Evolutionary conservation across 2,113 vertebrate genomes (phyloP), one percentile per base, ranked within the genome.

Genomic region (Stigmatopora argus): DNA sequence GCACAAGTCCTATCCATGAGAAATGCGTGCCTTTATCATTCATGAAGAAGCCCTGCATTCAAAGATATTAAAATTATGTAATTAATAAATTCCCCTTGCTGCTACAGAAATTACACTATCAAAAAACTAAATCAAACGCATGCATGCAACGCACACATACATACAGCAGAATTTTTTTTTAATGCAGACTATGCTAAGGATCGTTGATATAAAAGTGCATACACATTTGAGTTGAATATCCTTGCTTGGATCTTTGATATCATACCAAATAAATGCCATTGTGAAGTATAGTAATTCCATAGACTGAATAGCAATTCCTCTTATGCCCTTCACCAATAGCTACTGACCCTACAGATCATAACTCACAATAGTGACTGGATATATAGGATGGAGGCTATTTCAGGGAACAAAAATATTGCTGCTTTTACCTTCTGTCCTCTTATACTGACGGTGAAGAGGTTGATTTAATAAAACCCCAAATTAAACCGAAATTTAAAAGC

Each of bases 381-480:
- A 79, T 61, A 63, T 57, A 71, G 66, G 73, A 73, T 63, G 46
- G 72, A 70, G 35, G 78, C 78, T 84, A 78, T 82, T 83, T 84
- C 69, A 77, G 74, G 78, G 82, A 77, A 83, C 70, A 68, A 82
- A 84, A 73, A 79, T 59, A 64, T 58, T 56, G 47, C 66, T 64
- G 71, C 73, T 76, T 81, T 80, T 73, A 73, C 68, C 73, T 69
- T 8, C 63, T 77, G 74, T 90, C 83, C 69, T 85, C 72, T 89
- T 86, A 89, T 85, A 90, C 84, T 89, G 81, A 80, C 79, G 84
- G 86, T 72, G 73, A 88, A 86, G 86, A 86, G 65, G 65, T 77
- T 83, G 79, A 85, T 86, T 80, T 83, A 86, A 88, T 85, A 85
- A 31, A 31, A 31, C 2, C 26, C 26, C 26, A 1, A 31, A 31